phyloP scores from a whole-genome alignment of 23 tunicate genomes.

The Styela plicata region DNA sequence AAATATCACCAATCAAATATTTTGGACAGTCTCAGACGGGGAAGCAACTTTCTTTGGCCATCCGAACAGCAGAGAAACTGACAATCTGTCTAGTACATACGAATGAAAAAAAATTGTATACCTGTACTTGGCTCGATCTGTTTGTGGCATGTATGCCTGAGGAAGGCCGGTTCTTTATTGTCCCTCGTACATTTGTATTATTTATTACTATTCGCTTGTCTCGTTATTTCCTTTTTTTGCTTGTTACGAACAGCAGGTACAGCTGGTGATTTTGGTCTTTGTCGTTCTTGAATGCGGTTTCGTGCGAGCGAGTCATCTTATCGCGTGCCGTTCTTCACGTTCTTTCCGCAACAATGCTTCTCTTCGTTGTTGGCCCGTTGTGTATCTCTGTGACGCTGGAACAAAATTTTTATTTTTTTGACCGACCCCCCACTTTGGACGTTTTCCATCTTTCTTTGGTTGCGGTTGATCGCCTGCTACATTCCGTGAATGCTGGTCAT shows the following conservation, averaged over 20 bases:
- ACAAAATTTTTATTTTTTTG: constrained; percentile 54
- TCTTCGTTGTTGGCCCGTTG: not conserved
- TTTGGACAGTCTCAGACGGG: too few relatives aligned
- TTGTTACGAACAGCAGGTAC: not conserved
- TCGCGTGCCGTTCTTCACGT: not conserved
- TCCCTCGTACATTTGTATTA: too few relatives aligned
- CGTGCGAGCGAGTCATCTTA: not conserved
- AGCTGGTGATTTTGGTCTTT: not conserved
- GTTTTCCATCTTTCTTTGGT: constrained; percentile 15
- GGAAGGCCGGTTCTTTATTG: not conserved
- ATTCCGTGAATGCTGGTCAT: constrained; percentile 42
- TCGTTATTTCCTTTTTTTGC: not conserved
- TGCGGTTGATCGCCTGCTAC: not conserved
- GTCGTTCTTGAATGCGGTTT: not conserved
- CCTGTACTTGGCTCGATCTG: constrained; percentile 71
- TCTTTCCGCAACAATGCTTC: not conserved
- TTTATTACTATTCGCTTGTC: not conserved
- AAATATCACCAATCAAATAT: too few relatives aligned
- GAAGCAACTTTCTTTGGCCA: too few relatives aligned
- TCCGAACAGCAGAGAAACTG: too few relatives aligned
- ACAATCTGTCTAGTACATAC: too few relatives aligned
- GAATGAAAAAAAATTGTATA: too few relatives aligned
- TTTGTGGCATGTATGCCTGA: constrained; percentile 71
- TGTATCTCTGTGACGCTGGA: constrained; percentile 59
- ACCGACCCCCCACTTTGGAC: constrained; percentile 95